A percentile compares a stretch with the other conserved stretches of the same genome.
These are phyloP conservation scores for Margarornis squamiger DNA, from an alignment of 2,797 vertebrate species.

Conservation along the genomic window DNA sequence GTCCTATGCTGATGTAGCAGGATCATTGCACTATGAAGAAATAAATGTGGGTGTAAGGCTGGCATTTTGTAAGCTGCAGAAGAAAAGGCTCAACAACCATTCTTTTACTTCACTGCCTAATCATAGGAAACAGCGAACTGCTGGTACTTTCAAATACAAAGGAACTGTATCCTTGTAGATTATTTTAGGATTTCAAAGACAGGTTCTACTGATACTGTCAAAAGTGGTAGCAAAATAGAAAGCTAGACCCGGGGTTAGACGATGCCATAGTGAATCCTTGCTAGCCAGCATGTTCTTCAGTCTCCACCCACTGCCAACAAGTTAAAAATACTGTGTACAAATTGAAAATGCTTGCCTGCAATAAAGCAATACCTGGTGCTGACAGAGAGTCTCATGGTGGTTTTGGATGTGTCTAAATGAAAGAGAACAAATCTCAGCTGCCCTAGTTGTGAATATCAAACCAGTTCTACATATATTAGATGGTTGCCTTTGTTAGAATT, in stretches of 20 bases:
- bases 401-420: background rate
- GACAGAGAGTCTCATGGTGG: background rate
- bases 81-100: background rate
- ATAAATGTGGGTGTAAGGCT: background rate
- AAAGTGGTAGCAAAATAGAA: background rate
- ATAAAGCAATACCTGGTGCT: background rate
- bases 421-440: background rate
- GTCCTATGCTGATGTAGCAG: background rate
- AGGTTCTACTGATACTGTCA: background rate
- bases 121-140: background rate
- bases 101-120: background rate
- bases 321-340: background rate
- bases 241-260: background rate
- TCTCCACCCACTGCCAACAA: background rate
- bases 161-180: background rate
- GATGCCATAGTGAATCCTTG: background rate
- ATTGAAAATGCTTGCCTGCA: background rate
- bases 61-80: background rate
- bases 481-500: constrained; percentile 40
- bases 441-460: background rate
- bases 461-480: background rate
- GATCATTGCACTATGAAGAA: background rate
- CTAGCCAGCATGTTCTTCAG: background rate
- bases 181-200: background rate
- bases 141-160: background rate